Percentiles rank a stretch among this genome's conserved stretches.
Conservation (phyloP, 2,113 vertebrate species). For the Osmerus eperlanus region DNA sequence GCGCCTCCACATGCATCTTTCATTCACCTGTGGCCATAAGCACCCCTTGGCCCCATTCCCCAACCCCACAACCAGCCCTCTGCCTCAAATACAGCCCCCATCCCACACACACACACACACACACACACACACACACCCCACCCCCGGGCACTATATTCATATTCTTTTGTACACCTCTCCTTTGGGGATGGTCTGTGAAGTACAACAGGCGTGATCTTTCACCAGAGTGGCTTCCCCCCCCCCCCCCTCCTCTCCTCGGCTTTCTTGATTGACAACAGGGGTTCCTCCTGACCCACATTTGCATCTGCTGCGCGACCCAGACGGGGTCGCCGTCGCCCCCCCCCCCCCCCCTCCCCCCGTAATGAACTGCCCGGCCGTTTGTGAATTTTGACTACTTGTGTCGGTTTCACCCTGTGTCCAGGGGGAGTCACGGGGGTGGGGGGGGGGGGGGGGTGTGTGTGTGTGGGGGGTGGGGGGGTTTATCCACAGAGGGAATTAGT, state of each 20-base stretch:
- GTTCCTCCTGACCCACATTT: slow-evolving; percentile 72
- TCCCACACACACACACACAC: not conserved
- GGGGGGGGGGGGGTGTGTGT: too few species aligned
- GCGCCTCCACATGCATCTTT: slow-evolving; percentile 26
- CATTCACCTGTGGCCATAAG: slow-evolving; percentile 7
- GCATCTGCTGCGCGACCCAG: slow-evolving; percentile 72
- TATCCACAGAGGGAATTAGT: not conserved
- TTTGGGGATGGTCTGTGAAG: slow-evolving; percentile 36
- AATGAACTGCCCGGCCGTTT: slow-evolving; percentile 53
- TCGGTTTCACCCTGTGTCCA: slow-evolving; percentile 29
- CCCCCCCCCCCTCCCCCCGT: slow-evolving; percentile 8
- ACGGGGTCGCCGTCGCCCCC: slow-evolving; percentile 28
- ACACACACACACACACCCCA: not conserved
- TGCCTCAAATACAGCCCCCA: slow-evolving; percentile 31
- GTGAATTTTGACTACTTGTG: slow-evolving; percentile 42
- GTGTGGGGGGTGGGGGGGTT: slow-evolving; percentile 3
- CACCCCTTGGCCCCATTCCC: slow-evolving; percentile 31
- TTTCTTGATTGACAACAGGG: slow-evolving; percentile 67
- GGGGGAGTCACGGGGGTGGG: slow-evolving; percentile 23
- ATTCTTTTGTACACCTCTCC: slow-evolving; percentile 27
- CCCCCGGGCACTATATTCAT: slow-evolving; percentile 32
- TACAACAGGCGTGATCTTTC: slow-evolving; percentile 39
- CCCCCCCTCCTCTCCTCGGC: slow-evolving; percentile 30
- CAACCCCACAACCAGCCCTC: slow-evolving; percentile 41
- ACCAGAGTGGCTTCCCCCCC: slow-evolving; percentile 24